Percentiles rank a stretch among this genome's conserved stretches.
Conservation (phyloP, 2,113 vertebrate genomes). For the Cynopterus brachyotis region DNA sequence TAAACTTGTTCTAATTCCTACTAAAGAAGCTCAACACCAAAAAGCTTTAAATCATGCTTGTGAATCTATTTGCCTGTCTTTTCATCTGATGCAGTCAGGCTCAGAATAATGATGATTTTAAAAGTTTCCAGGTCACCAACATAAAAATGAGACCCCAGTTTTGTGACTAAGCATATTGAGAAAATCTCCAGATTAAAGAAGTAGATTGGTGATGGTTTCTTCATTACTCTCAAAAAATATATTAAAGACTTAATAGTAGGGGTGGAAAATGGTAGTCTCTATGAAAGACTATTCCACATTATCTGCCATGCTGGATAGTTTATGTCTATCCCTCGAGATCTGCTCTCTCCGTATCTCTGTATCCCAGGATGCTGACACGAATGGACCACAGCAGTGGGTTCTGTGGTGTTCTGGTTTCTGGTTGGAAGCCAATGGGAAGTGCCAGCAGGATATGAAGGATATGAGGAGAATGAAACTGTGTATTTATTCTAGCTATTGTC, state of each 20-base stretch:
- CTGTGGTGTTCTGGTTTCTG: background rate
- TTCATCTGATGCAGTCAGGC: background rate
- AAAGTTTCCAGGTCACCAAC: background rate
- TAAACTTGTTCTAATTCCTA: background rate
- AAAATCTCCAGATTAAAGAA: conserved; percentile 3
- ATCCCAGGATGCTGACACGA: background rate
- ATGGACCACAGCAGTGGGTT: background rate
- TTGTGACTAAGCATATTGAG: conserved; percentile 16
- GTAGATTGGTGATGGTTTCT: background rate
- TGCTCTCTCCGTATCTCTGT: background rate
- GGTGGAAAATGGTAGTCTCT: background rate
- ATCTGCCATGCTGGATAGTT: background rate
- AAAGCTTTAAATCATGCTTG: background rate
- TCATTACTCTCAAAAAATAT: background rate
- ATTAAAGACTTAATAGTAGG: background rate
- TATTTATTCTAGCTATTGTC: background rate
- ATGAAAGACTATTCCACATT: background rate
- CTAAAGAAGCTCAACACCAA: background rate
- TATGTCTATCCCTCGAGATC: background rate
- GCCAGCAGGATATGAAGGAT: background rate
- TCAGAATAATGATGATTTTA: conserved; percentile 12
- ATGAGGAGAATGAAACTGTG: background rate
- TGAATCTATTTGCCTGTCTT: background rate
- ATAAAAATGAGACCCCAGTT: conserved; percentile 12
- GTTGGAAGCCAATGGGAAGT: background rate